These are phyloP conservation scores for Lamellibrachia satsuma DNA, from an alignment of 2,888 invertebrate genomes.

Conservation along the genomic window DNA sequence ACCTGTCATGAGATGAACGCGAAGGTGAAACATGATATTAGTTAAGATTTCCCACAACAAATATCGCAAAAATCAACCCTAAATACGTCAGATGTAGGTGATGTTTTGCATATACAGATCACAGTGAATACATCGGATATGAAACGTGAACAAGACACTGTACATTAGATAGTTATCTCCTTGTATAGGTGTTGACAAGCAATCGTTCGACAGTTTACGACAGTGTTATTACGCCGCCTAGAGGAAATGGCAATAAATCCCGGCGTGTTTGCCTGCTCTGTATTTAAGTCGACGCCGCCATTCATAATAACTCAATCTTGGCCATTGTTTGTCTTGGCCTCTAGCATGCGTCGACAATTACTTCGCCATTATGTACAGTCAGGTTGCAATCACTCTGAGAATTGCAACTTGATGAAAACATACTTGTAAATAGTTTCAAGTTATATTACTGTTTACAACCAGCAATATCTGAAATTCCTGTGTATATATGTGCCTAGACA, in stretches of 20 bases:
- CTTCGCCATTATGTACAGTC: neutral
- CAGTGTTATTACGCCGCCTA: neutral
- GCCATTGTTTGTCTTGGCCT: neutral
- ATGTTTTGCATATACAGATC: too few relatives aligned
- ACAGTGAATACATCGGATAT: neutral
- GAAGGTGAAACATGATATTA: too few relatives aligned
- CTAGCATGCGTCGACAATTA: neutral
- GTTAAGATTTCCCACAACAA: too few relatives aligned
- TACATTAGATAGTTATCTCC: neutral
- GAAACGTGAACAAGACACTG: neutral
- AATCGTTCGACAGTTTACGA: neutral
- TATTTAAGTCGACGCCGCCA: neutral
- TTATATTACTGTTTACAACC: neutral
- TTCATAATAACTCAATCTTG: neutral
- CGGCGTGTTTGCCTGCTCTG: neutral
- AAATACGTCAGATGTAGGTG: too few relatives aligned
- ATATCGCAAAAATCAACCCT: too few relatives aligned
- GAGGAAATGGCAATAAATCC: neutral
- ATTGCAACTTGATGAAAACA: neutral
- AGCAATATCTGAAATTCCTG: neutral
- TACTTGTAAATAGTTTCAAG: neutral
- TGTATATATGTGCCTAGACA: neutral
- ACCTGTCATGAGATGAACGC: too few relatives aligned
- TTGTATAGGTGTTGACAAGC: neutral
- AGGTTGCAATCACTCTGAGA: neutral